Conservation (phyloP, 2,888 invertebrate genomes). For the Lucinisca nassula region DNA sequence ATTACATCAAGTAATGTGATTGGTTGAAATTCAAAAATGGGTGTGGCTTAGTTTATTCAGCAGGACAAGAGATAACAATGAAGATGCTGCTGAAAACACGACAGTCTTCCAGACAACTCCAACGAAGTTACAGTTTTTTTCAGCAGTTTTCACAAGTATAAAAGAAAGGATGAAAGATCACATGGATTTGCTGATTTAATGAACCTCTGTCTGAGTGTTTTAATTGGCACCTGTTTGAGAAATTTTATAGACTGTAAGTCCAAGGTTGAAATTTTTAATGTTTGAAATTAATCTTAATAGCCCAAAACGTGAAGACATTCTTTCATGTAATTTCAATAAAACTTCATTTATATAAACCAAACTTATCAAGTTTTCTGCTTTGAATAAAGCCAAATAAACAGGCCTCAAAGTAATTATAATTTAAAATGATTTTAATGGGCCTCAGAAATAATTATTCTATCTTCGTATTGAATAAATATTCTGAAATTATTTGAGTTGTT, state of each 20-base stretch:
- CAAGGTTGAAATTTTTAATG: conserved; percentile 14
- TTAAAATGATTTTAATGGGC: conserved; percentile 12
- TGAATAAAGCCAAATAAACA: neutral
- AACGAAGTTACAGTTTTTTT: too few relatives aligned
- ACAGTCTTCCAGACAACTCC: too few relatives aligned
- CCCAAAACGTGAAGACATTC: neutral
- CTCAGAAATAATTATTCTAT: conserved; percentile 8
- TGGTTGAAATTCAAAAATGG: too few relatives aligned
- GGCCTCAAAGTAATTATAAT: neutral
- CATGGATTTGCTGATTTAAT: too few relatives aligned
- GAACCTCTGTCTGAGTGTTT: neutral
- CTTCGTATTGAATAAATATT: neutral
- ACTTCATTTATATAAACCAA: conserved; percentile 17
- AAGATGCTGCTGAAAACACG: too few relatives aligned
- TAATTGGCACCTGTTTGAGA: conserved; percentile 4
- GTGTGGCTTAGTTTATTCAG: too few relatives aligned
- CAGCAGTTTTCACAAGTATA: too few relatives aligned
- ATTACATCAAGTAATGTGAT: too few relatives aligned
- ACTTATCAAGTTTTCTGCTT: neutral
- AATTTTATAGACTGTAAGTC: neutral
- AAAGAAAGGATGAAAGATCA: too few relatives aligned
- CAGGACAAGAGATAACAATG: too few relatives aligned
- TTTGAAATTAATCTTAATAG: conserved; percentile 15
- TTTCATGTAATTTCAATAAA: conserved; percentile 3
- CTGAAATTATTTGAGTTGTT: conserved; percentile 1